Base-by-base conservation (phyloP, 2,113 vertebrate genomes). In the Thomomys bottae region DNA sequence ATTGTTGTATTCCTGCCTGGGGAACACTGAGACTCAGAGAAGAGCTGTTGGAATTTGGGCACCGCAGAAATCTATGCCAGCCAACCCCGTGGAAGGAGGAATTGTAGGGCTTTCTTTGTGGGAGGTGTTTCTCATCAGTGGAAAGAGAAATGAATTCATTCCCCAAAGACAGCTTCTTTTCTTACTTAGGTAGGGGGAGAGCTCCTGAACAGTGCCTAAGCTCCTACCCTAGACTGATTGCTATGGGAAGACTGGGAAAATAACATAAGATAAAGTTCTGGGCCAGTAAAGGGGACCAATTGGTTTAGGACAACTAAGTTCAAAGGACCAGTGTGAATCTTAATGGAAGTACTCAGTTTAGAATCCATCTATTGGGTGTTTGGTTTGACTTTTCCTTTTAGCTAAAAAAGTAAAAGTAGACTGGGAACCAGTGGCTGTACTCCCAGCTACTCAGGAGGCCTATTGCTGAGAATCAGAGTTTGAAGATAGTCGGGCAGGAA, bases 11-110 rank as follows among this genome's bases (percentile, higher is more conserved):
- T 26, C 38, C 42, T 36, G 40, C 45, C 75, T 8, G 2, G 28
- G 42, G 24, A 36, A 23, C 38, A 2, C 6, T 0, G 64, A 63
- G 77, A 10, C 2, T 0, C 0, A n/a, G n/a, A n/a, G 12, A 45
- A 54, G 32, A 1, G 3, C 15, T 66, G 42, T 5, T 70, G 40
- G 1, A 3, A 1, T 72, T 7, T 26, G 38, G 8, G 17, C 30
- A 45, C 66, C 10, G 42, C 61, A 24, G n/a, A 71, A 30, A 3
- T 8, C 61, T 3, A 0, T 24, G 26, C 8, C 20, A 4, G 64
- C 49, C 8, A 3, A 0, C 8, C 12, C 0, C 32, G 17, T n/a
- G 17, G 21, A 28, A 14, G 17, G 45, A 45, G 59, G 49, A 21
- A 36, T 38, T 24, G n/a, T 8, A 1, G 15, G 63, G 26, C 23